Conservation (phyloP, 2,797 vertebrate species). For the Morus bassanus region DNA sequence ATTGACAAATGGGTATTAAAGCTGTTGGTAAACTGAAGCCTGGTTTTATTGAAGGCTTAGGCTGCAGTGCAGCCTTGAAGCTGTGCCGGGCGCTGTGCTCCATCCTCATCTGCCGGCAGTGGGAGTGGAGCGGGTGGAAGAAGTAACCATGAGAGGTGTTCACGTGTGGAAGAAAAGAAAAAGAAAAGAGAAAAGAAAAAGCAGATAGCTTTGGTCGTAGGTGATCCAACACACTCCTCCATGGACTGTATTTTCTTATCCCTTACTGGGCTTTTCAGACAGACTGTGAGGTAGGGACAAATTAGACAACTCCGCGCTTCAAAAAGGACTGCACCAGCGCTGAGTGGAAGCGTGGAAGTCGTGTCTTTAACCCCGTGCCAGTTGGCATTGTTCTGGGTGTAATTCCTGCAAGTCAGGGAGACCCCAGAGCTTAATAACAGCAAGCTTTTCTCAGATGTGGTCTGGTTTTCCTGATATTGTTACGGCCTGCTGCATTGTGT, state of each 20-base stretch:
- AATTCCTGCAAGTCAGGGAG: background rate
- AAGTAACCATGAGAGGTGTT: background rate
- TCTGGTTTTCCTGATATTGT: background rate
- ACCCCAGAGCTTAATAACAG: no score
- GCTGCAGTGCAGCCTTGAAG: background rate
- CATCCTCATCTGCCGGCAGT: background rate
- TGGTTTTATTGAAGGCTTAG: background rate
- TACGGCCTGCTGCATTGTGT: background rate
- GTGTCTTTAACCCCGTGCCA: background rate
- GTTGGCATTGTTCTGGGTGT: background rate
- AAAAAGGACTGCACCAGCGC: no score
- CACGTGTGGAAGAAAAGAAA: background rate
- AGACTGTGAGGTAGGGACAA: background rate
- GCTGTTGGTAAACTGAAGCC: background rate
- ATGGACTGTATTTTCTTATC: background rate
- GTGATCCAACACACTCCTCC: background rate
- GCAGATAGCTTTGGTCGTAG: fast-evolving
- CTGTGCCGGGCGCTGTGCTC: background rate
- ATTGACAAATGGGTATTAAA: background rate
- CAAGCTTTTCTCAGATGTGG: background rate
- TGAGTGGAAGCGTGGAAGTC: background rate
- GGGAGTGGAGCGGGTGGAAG: background rate
- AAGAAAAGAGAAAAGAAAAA: background rate
- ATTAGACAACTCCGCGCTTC: fast-evolving
- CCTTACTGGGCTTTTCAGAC: background rate